Conservation (phyloP, 2,797 vertebrate genomes). For the Hipposideros larvatus region DNA sequence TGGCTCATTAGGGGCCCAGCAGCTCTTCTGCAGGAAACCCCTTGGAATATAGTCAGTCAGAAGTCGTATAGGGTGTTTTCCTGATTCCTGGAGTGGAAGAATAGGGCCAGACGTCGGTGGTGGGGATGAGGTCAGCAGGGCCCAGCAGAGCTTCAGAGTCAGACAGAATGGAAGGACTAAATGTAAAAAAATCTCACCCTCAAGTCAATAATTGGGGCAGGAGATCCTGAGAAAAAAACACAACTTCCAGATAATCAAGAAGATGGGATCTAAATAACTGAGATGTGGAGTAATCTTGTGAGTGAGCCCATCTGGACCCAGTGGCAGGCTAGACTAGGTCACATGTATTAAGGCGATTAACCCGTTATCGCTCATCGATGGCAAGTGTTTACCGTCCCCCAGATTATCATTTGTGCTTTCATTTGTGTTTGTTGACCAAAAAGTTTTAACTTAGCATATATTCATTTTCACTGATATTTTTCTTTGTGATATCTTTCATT, state of each 20-base stretch:
- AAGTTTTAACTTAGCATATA: conserved; percentile 22
- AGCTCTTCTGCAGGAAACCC: background rate
- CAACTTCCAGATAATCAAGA: background rate
- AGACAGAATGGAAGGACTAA: background rate
- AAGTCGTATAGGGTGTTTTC: background rate
- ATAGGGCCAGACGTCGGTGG: background rate
- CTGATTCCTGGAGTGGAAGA: background rate
- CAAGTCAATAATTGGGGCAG: background rate
- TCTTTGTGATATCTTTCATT: background rate
- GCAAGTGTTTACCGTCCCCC: background rate
- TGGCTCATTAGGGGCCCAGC: background rate
- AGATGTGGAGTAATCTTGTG: background rate
- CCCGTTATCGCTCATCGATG: background rate
- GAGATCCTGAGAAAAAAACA: background rate
- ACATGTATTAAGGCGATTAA: background rate
- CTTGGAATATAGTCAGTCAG: background rate
- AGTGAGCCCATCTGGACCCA: background rate
- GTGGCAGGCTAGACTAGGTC: background rate
- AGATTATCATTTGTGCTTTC: background rate
- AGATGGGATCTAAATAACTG: background rate
- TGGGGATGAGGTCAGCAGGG: background rate
- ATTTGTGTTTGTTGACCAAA: background rate
- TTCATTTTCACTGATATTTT: background rate
- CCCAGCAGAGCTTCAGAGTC: background rate
- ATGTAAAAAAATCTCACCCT: background rate